Evolutionary conservation across 2,888 invertebrate species (phyloP).

Genomic region (Thymelicus lineola): DNA sequence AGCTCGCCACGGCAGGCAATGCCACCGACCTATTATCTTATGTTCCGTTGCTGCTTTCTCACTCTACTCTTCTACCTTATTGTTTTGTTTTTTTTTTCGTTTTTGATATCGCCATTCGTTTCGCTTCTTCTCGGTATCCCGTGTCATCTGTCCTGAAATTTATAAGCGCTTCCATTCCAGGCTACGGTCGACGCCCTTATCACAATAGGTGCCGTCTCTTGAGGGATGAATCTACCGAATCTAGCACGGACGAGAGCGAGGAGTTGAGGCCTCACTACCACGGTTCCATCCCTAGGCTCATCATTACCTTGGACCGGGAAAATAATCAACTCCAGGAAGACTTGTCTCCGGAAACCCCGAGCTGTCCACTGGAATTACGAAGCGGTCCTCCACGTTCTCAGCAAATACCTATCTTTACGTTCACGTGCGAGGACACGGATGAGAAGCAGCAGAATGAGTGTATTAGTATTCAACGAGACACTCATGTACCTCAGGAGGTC

Average conservation of each 20-base stretch:
- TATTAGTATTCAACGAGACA: constrained; percentile 52
- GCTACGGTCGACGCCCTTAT: constrained; percentile 67
- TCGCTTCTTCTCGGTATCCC: constrained; percentile 29
- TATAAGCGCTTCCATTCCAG: constrained; percentile 64
- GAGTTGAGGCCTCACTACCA: constrained; percentile 67
- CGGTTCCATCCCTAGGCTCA: constrained; percentile 75
- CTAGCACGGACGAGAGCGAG: constrained; percentile 73
- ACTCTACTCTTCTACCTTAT: constrained; percentile 34
- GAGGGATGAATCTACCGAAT: constrained; percentile 73
- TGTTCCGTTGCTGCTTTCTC: constrained; percentile 9
- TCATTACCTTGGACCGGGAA: constrained; percentile 74
- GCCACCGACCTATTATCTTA: constrained; percentile 37
- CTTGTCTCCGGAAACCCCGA: constrained; percentile 72
- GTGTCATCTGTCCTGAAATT: constrained; percentile 26
- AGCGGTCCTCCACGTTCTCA: constrained; percentile 51
- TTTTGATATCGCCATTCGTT: constrained; percentile 25
- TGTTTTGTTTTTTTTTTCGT: constrained; percentile 34
- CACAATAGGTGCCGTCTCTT: constrained; percentile 62
- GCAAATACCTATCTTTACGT: constrained; percentile 71
- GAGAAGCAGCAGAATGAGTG: constrained; percentile 53
- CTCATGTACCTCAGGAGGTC: constrained; percentile 50
- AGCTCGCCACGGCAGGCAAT: constrained; percentile 81
- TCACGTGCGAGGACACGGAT: constrained; percentile 78
- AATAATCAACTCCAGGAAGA: constrained; percentile 72
- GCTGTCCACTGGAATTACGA: constrained; percentile 66